These are phyloP conservation scores for Uloborus diversus DNA, from an alignment of 1,140 invertebrate species.

Conservation along the genomic window DNA sequence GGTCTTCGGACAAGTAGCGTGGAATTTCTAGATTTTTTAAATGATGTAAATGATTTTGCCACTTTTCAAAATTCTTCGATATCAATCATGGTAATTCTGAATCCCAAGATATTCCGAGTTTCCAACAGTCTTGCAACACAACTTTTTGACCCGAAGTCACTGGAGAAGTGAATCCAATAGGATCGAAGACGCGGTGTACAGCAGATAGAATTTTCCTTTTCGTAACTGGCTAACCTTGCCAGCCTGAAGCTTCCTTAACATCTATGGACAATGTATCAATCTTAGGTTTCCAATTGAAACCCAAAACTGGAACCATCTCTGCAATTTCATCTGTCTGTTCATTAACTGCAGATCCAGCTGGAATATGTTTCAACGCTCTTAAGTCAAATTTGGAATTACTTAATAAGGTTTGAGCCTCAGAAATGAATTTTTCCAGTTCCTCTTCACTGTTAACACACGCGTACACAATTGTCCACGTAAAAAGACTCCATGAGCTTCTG, in stretches of 20 bases:
- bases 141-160: constrained; percentile 7
- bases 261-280: neutral
- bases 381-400: neutral
- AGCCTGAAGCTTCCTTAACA: neutral
- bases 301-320: neutral
- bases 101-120: neutral
- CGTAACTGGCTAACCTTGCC: neutral
- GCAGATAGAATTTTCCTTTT: constrained; percentile 18
- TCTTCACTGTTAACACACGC: neutral
- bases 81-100: neutral
- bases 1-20: neutral
- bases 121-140: constrained; percentile 42
- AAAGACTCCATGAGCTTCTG: neutral
- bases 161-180: constrained; percentile 17
- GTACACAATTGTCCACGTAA: constrained; percentile 22
- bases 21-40: neutral
- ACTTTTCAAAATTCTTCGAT: neutral
- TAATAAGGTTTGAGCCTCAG: neutral
- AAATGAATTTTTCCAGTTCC: neutral
- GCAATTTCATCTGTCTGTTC: neutral
- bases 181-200: constrained; percentile 36
- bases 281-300: neutral
- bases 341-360: neutral
- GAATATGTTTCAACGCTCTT: neutral
- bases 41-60: neutral